Base-by-base conservation (phyloP, 2,888 invertebrate genomes). In the Ptilodon capucinus region DNA sequence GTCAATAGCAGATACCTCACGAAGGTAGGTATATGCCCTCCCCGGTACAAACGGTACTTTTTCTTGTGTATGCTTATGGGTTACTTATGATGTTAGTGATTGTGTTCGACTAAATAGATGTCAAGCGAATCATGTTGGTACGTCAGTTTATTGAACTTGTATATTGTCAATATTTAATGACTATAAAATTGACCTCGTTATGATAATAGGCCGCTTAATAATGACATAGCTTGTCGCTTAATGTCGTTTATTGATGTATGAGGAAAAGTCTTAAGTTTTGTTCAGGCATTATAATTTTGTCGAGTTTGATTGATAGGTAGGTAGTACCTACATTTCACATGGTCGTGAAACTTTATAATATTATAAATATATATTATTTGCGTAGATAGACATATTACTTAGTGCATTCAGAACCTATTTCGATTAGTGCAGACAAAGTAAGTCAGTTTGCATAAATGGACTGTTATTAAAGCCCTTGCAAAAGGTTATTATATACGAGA, bases 21-120 rank as follows among this genome's bases (percentile, higher is more conserved):
- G 65, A 64, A 55, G 42, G 61, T 70, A 70, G 74, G 72, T 73
- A 69, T 76, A 77, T 79, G 65, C 69, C 75, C 67, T 72, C 70
- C 60, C 56, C 60, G 63, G 59, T 60, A 53, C 53, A 54, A 84
- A 84, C 81, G 77, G 82, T 79, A 79, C 71, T 68, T 64, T 71
- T 67, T 71, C 64, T 71, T 74, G 70, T 74, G 70, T 74, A 68
- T 69, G 68, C 58, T 58, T 61, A 70, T 74, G 56, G 61, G 51
- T 67, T 68, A 64, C 54, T 55, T 50, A 47, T 56, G 65, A 58
- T 55, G 56, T 56, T 63, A 48, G 55, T 68, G 64, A 66, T 64
- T 59, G 50, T 60, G 42, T 64, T 67, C 53, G 39, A 38, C 58
- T 67, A 62, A 65, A 65, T 61, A 62, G 50, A 60, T 60, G 60